Evolutionary conservation across 2,888 invertebrate species (phyloP).

Genomic region (Cantharis rufa): DNA sequence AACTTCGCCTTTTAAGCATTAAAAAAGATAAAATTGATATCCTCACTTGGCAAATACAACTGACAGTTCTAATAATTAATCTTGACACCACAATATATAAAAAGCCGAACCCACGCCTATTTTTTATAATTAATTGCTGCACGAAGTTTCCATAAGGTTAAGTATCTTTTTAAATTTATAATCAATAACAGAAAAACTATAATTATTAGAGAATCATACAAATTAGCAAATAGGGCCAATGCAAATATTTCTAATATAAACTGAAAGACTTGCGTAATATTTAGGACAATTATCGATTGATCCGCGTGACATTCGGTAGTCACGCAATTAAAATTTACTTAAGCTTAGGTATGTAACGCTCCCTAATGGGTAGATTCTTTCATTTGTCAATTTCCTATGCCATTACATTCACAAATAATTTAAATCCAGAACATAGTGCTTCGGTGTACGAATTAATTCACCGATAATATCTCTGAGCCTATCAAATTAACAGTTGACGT

Average conservation of each 20-base stretch:
- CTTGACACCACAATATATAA: too few relatives aligned
- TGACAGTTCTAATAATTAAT: too few relatives aligned
- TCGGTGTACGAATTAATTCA: not conserved
- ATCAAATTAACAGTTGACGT: too few relatives aligned
- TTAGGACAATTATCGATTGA: not conserved
- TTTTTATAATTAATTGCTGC: not conserved
- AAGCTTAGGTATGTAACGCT: not conserved
- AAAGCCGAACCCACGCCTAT: not conserved
- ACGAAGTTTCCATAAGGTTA: not conserved
- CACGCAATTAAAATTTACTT: not conserved
- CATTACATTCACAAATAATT: not conserved
- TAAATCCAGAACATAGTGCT: not conserved
- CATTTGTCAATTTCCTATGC: not conserved
- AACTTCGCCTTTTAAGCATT: too few relatives aligned
- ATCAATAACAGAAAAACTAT: too few relatives aligned
- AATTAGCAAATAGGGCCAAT: not conserved
- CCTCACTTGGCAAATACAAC: too few relatives aligned
- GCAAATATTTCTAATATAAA: not conserved
- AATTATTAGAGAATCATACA: too few relatives aligned
- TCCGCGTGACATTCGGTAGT: not conserved
- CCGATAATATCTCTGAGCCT: too few relatives aligned
- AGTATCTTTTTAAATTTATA: not conserved
- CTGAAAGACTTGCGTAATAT: not conserved
- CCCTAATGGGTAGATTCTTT: not conserved
- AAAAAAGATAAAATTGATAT: too few relatives aligned